phyloP scores from a whole-genome alignment of 2,113 vertebrate genomes.

The Mus pahari region DNA sequence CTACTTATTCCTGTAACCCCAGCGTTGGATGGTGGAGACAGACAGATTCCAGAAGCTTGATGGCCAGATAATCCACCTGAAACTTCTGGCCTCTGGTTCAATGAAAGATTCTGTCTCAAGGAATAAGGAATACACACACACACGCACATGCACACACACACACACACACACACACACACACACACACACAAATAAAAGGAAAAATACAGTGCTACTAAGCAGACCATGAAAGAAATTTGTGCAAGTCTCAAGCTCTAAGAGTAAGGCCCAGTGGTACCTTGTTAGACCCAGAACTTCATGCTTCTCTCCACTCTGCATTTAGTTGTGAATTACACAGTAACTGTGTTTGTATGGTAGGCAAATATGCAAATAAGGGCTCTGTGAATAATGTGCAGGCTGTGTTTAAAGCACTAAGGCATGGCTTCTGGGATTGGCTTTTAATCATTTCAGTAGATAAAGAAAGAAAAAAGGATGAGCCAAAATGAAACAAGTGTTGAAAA shows the following conservation, averaged over 20 bases:
- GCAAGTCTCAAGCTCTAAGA: background rate
- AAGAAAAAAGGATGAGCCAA: background rate
- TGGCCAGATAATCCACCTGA: background rate
- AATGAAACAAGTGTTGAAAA: background rate
- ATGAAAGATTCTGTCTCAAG: background rate
- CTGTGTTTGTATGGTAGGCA: background rate
- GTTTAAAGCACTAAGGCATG: background rate
- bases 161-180: background rate
- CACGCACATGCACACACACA: background rate
- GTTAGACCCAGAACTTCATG: background rate
- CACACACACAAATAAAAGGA: background rate
- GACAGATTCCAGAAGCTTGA: background rate
- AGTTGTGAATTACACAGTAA: background rate
- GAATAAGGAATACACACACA: background rate
- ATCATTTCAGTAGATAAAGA: background rate
- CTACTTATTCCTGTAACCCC: background rate
- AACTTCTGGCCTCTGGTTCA: background rate
- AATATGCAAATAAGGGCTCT: constrained; percentile 7
- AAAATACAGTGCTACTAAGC: background rate
- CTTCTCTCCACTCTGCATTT: background rate
- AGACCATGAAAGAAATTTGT: background rate
- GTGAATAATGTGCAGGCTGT: background rate
- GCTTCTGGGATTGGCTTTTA: constrained; percentile 37
- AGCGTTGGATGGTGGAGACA: background rate
- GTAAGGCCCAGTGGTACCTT: background rate